Evolutionary conservation across 2,113 vertebrate species (phyloP).

Genomic region (Mionectes macconnelli): DNA sequence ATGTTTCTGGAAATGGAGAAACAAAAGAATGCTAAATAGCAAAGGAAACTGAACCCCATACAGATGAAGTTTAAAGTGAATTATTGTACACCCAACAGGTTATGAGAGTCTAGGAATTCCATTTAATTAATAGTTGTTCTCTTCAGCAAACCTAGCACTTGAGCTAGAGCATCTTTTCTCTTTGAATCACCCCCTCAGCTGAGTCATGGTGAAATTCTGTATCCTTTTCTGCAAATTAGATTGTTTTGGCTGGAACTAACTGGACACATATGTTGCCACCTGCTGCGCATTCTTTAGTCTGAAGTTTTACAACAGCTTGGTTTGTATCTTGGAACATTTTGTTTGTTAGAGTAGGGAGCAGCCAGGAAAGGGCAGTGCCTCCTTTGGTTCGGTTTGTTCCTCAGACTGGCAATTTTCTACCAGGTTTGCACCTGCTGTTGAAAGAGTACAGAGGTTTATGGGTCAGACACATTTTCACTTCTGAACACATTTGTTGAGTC

Average conservation of each 20-base stretch:
- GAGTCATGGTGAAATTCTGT: constrained; percentile 67
- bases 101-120: background rate
- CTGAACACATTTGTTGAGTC: background rate
- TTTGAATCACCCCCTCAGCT: constrained; percentile 54
- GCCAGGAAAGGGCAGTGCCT: background rate
- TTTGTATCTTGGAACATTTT: constrained; percentile 53
- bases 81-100: background rate
- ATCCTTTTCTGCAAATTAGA: constrained; percentile 64
- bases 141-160: constrained; percentile 22
- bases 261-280: constrained; percentile 73
- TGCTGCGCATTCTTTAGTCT: constrained; percentile 56
- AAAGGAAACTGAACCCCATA: background rate
- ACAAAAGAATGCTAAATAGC: background rate
- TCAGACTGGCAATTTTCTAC: background rate
- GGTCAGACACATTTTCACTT: background rate
- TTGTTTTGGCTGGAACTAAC: constrained; percentile 75
- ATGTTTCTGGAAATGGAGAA: background rate
- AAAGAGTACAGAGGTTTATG: background rate
- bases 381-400: background rate
- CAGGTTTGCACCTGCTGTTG: background rate
- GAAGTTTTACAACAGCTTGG: constrained; percentile 55
- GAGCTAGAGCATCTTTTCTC: background rate
- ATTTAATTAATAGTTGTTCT: constrained; percentile 38
- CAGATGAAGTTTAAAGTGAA: background rate
- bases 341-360: constrained; percentile 18